Evolutionary conservation across 2,113 vertebrate species (phyloP).

Genomic region (Antechinus flavipes): DNA sequence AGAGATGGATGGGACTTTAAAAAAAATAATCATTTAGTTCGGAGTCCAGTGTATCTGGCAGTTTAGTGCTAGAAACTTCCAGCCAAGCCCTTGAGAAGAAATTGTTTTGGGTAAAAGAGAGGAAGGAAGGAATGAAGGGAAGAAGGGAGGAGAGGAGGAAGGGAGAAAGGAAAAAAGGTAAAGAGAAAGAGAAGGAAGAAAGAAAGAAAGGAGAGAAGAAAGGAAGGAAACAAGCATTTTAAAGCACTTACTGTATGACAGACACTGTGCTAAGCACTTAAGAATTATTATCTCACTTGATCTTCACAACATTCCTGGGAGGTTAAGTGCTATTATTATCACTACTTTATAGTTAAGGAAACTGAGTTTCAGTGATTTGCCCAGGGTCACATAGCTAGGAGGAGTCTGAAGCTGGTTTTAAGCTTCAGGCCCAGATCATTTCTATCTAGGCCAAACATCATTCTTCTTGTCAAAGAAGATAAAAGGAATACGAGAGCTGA

Average conservation of each 20-base stretch:
- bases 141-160: no score
- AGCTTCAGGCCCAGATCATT: not conserved
- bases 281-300: not conserved
- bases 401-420: not conserved
- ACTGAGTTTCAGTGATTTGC: not conserved
- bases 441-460: not conserved
- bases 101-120: not conserved
- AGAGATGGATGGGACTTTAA: not conserved
- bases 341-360: not conserved
- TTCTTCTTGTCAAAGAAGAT: not conserved
- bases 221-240: not conserved
- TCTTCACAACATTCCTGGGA: constrained; percentile 3
- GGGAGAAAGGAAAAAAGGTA: no score
- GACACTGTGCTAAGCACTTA: constrained; percentile 8
- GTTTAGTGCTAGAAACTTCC: not conserved
- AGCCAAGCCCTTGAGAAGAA: not conserved
- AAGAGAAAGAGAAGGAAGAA: no score
- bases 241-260: not conserved
- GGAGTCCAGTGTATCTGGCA: not conserved
- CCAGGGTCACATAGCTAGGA: not conserved
- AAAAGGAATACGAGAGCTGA: not conserved
- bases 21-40: not conserved
- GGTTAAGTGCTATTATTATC: not conserved
- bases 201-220: no score
- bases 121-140: no score